phyloP scores from a whole-genome alignment of 1,140 invertebrate genomes.

The Paracyclopina nana region DNA sequence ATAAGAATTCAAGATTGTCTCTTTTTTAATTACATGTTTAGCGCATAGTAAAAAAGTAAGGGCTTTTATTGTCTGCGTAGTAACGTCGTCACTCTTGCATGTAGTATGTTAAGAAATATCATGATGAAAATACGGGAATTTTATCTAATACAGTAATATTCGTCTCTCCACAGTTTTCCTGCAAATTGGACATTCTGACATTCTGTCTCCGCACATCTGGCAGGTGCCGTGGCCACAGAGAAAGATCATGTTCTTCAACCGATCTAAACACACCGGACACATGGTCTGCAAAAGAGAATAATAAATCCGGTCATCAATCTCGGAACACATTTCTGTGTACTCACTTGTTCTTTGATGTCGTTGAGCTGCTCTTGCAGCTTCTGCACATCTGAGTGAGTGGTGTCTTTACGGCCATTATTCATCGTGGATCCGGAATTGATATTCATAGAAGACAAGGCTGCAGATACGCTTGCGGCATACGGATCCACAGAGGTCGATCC shows the following conservation, averaged over 20 bases:
- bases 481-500: no score
- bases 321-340: slow-evolving; percentile 4
- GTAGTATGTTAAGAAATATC: no score
- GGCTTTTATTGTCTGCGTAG: no score
- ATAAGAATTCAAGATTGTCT: no score
- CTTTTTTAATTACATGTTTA: no score
- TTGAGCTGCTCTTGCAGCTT: slow-evolving; percentile 87
- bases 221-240: slow-evolving; percentile 91
- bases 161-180: slow-evolving; percentile 83
- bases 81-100: no score
- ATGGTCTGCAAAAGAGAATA: slow-evolving; percentile 50
- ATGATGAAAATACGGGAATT: no score
- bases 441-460: slow-evolving; percentile 15
- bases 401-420: slow-evolving; percentile 58
- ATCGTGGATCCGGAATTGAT: slow-evolving; percentile 16
- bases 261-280: slow-evolving; percentile 92
- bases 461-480: no score
- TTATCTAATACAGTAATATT: slow-evolving; percentile 59
- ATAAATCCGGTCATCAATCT: slow-evolving; percentile 7
- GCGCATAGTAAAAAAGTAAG: no score
- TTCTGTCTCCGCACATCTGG: slow-evolving; percentile 92
- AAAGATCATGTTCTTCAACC: slow-evolving; percentile 95
- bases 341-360: slow-evolving; percentile 89
- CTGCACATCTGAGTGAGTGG: slow-evolving; percentile 58
- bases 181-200: slow-evolving; percentile 91